These are phyloP conservation scores for Erebia ligea DNA, from an alignment of 2,888 invertebrate species.

Conservation along the genomic window DNA sequence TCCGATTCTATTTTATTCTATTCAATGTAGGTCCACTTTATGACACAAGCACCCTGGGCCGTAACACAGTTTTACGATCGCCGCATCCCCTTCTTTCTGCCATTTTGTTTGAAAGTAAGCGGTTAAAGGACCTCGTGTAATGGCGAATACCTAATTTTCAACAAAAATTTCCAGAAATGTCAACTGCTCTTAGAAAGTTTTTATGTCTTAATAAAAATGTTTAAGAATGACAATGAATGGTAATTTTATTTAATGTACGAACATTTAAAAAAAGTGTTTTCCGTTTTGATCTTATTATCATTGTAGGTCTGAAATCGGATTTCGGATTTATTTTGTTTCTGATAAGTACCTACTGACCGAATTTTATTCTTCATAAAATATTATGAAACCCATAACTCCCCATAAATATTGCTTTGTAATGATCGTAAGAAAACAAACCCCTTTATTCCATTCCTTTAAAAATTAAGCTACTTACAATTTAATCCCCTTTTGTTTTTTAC, in stretches of 20 bases:
- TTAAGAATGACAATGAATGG: neutral
- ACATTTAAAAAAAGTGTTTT: too few species aligned
- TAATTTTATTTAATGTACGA: too few species aligned
- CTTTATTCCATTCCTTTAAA: constrained; percentile 13
- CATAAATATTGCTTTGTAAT: constrained; percentile 7
- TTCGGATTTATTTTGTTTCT: too few species aligned
- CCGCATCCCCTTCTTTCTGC: constrained; percentile 61
- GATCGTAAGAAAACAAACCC: constrained; percentile 2
- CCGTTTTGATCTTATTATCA: too few species aligned
- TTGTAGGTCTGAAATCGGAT: too few species aligned
- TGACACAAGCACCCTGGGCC: constrained; percentile 64
- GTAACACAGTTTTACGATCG: constrained; percentile 70
- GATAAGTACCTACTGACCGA: too few species aligned
- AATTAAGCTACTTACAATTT: constrained; percentile 15
- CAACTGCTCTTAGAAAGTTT: constrained; percentile 15
- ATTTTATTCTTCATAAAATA: neutral
- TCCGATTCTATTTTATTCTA: constrained; percentile 55
- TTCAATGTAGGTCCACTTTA: constrained; percentile 61
- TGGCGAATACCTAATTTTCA: constrained; percentile 30
- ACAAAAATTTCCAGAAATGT: constrained; percentile 23
- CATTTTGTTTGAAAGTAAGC: constrained; percentile 66
- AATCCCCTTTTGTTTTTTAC: constrained; percentile 27
- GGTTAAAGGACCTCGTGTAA: constrained; percentile 28
- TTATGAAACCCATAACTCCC: neutral
- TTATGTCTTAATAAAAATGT: constrained; percentile 7